A percentile compares a stretch with the other conserved stretches of the same genome.
Conservation (phyloP, 2,888 invertebrate genomes). For the Brachylomia viminalis region DNA sequence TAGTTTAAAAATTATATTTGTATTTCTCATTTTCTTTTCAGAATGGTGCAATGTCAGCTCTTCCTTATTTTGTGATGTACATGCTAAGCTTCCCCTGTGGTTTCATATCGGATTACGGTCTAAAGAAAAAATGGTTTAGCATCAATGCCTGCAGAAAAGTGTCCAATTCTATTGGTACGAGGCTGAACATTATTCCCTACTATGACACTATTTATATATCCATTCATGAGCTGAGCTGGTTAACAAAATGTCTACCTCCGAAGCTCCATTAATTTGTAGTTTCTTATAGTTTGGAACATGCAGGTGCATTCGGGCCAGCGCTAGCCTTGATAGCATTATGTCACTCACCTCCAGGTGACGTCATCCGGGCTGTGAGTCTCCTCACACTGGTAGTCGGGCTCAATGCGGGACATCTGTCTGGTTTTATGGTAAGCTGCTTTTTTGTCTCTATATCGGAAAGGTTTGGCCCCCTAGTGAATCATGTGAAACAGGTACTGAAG, state of each 20-base stretch:
- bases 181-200: neutral
- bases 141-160: constrained; percentile 87
- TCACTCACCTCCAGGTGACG: constrained; percentile 86
- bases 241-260: neutral
- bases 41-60: constrained; percentile 92
- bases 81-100: constrained; percentile 86
- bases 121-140: constrained; percentile 88
- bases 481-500: neutral
- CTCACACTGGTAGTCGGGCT: constrained; percentile 93
- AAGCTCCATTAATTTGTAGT: neutral
- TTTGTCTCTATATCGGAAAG: neutral
- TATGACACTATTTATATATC: neutral
- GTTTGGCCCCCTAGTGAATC: neutral
- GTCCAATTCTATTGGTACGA: constrained; percentile 80
- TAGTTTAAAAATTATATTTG: neutral
- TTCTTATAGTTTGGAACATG: constrained; percentile 9
- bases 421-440: constrained; percentile 90
- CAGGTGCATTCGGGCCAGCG: constrained; percentile 92
- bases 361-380: constrained; percentile 90
- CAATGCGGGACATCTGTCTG: constrained; percentile 93
- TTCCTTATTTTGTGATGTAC: constrained; percentile 94
- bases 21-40: constrained; percentile 66
- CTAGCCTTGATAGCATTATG: constrained; percentile 91
- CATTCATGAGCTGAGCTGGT: constrained; percentile 5
- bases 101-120: constrained; percentile 89